Evolutionary conservation across 2,113 vertebrate genomes (phyloP), one percentile per base, ranked within the genome.

Genomic region (Neolamprologus brichardi): DNA sequence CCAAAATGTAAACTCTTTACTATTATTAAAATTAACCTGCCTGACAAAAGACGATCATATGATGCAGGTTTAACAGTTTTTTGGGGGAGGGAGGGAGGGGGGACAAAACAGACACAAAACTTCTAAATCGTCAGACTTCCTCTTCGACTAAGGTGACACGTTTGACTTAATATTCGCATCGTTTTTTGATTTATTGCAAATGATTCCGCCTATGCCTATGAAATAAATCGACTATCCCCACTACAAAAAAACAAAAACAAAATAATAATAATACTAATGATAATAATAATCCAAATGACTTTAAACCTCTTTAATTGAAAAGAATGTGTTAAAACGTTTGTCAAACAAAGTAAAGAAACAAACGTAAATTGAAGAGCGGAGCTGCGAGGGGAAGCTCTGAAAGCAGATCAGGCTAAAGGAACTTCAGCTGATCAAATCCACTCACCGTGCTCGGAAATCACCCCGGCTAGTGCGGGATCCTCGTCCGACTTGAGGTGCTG

Each of bases 401-500:
- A 20, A 75, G 37, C 20, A 78, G 70, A 23, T n/a, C 62, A 13
- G 53, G 53, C 52, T 20, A 20, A 64, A 52, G 67, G 23, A 41
- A 56, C n/a, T 80, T 79, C 51, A 80, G 79, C 79, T 75, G 87
- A 81, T 82, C 46, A n/a, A 56, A 62, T 75, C 85, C 90, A 95
- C 97, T 98, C 97, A 99, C 98, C 98, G 96, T 98, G 97, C 89
- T 98, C 97, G 15, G 98, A 97, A 91, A 97, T 96, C 95, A 97
- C 96, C 95, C 97, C 97, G 93, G 96, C 94, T 92, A 97, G 95
- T 92, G 98, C 96, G 92, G 98, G 97, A 91, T 99, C 98, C 96
- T 98, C 97, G 93, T 98, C 98, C 95, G 98, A 98, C 94, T 97
- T 98, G 96, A 99, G 98, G 95, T 99, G 98, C 97, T 99, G 98